Conservation (phyloP, 1,140 invertebrate genomes). For the Trichonephila clavata region DNA sequence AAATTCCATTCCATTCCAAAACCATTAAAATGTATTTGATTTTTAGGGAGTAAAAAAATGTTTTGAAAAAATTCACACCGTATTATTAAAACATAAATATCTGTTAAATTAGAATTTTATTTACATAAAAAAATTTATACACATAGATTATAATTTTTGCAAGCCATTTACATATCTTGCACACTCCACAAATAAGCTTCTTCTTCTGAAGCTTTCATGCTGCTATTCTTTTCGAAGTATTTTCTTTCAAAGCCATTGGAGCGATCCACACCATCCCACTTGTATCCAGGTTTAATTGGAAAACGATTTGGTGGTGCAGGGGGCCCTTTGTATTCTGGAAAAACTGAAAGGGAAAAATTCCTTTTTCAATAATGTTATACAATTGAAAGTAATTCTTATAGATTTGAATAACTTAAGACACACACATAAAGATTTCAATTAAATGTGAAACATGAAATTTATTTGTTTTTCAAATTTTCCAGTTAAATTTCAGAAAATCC, state of each 20-base stretch:
- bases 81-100: neutral
- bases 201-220: slow-evolving; percentile 88
- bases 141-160: no score
- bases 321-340: slow-evolving; percentile 89
- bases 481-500: no score
- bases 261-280: slow-evolving; percentile 99
- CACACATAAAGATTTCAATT: no score
- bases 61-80: neutral
- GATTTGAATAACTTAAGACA: no score
- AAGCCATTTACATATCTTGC: slow-evolving; percentile 96
- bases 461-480: no score
- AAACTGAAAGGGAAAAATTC: slow-evolving; percentile 79
- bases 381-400: no score
- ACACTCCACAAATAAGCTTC: slow-evolving; percentile 97
- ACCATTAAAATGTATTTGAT: no score
- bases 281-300: slow-evolving; percentile 93
- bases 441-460: no score
- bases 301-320: slow-evolving; percentile 93
- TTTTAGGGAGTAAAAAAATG: neutral
- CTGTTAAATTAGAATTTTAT: neutral
- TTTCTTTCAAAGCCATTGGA: slow-evolving; percentile 98
- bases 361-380: no score
- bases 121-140: neutral
- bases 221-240: slow-evolving; percentile 90
- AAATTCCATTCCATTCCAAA: no score